Evolutionary conservation across 2,888 invertebrate species (phyloP), one percentile per base, ranked within the genome.

Genomic region (Escarpia spicata): DNA sequence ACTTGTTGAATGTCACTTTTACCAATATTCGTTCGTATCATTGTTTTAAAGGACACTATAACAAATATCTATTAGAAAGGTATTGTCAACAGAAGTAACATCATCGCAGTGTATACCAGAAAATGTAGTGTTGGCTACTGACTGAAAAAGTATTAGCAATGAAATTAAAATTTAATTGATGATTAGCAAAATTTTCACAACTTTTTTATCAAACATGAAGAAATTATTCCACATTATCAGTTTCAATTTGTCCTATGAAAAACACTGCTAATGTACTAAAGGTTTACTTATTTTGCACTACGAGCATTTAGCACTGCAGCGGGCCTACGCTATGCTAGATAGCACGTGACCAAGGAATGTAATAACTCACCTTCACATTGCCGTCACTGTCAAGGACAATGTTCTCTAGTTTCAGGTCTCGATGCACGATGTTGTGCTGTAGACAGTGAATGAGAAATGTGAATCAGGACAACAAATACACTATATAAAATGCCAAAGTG

Each of bases 391-490:
- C 99, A 94, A 99, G 97, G 94, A 99, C 97, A 95, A 99, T 99
- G 97, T 99, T 99, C 97, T 99, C 99, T 96, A 99, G 97, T 97
- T 99, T 99, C 95, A 99, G 97, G 97, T 99, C 99, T 95, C 99
- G 97, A 97, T 99, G 99, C 97, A 99, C 99, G 96, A 99, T 99
- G 97, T 99, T 98, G 97, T 99, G 99, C 97, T 97, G 95, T 43
- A 96, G 96, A 92, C 9, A 75, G 26, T 12, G 12, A 9, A 52
- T 3, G 52, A 75, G 12, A 75, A 2, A 26, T 75, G 75, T 75
- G 75, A 75, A 26, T 75, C 26, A 75, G 6, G 75, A 26, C n/a
- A 75, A 75, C 75, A n/a, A 75, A 2, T 19, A 75, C 15, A 52
- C 9, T 15, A 52, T 12, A 52, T 52, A 2, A 9, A 52, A 52